Evolutionary conservation across 1,140 invertebrate genomes (phyloP), one percentile per base, ranked within the genome.

Genomic region (Dufourea novaeangliae): DNA sequence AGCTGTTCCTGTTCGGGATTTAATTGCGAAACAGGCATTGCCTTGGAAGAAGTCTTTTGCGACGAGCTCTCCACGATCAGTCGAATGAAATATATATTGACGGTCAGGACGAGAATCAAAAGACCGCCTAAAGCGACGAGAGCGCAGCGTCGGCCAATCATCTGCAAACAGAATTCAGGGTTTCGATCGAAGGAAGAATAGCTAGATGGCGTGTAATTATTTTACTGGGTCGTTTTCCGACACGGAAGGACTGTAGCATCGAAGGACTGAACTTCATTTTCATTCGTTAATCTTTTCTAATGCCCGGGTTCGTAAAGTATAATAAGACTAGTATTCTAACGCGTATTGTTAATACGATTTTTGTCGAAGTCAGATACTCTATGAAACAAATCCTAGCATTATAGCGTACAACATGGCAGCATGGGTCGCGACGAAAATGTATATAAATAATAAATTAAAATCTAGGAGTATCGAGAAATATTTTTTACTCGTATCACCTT

Each of bases 71-170:
- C 90, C 12, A 92, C 88, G 32, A 92, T 92, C 74, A 90, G 88
- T 68, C 86, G 88, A n/a, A 92, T 89, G 62, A 92, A 92, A 71
- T 92, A 92, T 41, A 92, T 27, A 67, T 90, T 89, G 17, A 89
- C 88, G 6, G 83, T 86, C 1, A 92, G 80, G 10, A 92, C 87
- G 29, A 92, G 80, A 74, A 92, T 86, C 57, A 93, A 85, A 74
- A 93, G 88, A 34, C 87, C 87, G 74, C 89, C 85, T 41, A 92
- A 78, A 52, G 87, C 89, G 10, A 92, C 64, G n/a, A 92, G 66
- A 63, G 88, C 75, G 59, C 87, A 92, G 64, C 87, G 90, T 69
- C 88, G 88, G 79, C 88, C 85, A 87, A 92, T 90, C 89, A 92
- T 92, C 91, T 92, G 82, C 20, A 84, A 91, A 75, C 44, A 68